Evolutionary conservation across 2,113 vertebrate genomes (phyloP).

Genomic region (Syngnathus scovelli): DNA sequence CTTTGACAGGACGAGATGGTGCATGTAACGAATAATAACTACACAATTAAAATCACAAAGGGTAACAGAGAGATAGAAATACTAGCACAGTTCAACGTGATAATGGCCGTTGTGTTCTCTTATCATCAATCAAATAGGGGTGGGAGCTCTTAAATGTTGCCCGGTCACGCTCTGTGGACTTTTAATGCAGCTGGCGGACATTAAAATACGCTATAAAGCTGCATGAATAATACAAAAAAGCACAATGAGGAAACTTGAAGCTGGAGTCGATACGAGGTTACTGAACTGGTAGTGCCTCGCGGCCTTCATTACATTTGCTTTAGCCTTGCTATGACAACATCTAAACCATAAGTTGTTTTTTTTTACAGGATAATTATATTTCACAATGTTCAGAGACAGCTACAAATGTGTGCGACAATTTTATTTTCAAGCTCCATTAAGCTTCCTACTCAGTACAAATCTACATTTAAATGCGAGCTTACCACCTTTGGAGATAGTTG

Average conservation of each 20-base stretch:
- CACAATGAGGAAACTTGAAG: slow-evolving; percentile 22
- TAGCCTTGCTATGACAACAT: not conserved
- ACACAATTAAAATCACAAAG: slow-evolving; percentile 17
- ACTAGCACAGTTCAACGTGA: slow-evolving; percentile 32
- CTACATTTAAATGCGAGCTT: slow-evolving; percentile 2
- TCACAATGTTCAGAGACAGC: not conserved
- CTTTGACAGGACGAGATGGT: not conserved
- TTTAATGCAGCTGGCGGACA: slow-evolving; percentile 35
- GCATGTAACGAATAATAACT: slow-evolving; percentile 25
- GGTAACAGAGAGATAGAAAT: slow-evolving; percentile 22
- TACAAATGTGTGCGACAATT: not conserved
- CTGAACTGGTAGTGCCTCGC: not conserved
- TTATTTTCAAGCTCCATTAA: not conserved
- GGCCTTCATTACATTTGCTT: not conserved
- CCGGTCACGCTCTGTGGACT: slow-evolving; percentile 35
- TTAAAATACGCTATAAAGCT: slow-evolving; percentile 30
- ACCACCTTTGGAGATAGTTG: slow-evolving; percentile 63
- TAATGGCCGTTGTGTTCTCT: slow-evolving; percentile 41
- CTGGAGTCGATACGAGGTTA: not conserved
- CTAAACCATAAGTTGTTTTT: not conserved
- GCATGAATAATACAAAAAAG: slow-evolving; percentile 44
- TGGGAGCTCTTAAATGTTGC: slow-evolving; percentile 28
- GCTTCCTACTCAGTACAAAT: not conserved
- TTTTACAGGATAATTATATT: not conserved
- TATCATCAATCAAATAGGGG: slow-evolving; percentile 38